phyloP scores from a whole-genome alignment of 2,113 vertebrate species.

The Myanophis thanlyinensis region DNA sequence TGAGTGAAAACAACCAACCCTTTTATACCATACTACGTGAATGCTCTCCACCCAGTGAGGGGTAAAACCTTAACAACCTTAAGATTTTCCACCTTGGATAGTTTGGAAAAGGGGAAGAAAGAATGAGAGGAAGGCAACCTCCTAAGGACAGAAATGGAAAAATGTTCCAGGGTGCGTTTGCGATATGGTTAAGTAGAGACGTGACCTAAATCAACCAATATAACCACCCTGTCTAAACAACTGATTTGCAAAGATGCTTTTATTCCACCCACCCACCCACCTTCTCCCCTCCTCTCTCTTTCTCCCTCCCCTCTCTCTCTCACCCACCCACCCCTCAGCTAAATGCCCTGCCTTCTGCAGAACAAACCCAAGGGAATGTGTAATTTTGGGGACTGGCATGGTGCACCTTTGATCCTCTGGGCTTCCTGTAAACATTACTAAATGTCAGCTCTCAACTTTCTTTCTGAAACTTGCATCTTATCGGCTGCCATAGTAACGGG shows the following conservation, averaged over 20 bases:
- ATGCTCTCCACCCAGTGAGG: not conserved
- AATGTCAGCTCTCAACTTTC: too few species aligned
- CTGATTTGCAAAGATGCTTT: not conserved
- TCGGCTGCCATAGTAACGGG: too few species aligned
- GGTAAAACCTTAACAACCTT: not conserved
- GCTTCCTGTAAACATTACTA: conserved; percentile 20
- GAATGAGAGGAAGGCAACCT: not conserved
- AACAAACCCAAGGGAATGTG: conserved; percentile 2
- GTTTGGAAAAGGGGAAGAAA: not conserved
- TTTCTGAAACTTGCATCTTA: too few species aligned
- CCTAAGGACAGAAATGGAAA: not conserved
- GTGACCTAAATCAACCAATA: not conserved
- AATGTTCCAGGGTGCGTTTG: not conserved
- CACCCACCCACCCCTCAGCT: not conserved
- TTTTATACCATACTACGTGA: too few species aligned
- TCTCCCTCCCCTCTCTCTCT: not conserved
- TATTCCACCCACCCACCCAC: not conserved
- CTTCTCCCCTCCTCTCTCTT: too few species aligned
- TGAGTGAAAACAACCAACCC: not conserved
- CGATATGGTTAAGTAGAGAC: not conserved
- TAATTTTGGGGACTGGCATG: not conserved
- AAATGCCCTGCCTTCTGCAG: not conserved
- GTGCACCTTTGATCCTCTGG: not conserved
- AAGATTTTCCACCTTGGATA: not conserved
- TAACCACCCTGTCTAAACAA: not conserved